A percentile compares a stretch with the other conserved stretches of the same genome.
These are phyloP conservation scores for Halocynthia roretzi DNA, from an alignment of 23 tunicate species.

Conservation along the genomic window DNA sequence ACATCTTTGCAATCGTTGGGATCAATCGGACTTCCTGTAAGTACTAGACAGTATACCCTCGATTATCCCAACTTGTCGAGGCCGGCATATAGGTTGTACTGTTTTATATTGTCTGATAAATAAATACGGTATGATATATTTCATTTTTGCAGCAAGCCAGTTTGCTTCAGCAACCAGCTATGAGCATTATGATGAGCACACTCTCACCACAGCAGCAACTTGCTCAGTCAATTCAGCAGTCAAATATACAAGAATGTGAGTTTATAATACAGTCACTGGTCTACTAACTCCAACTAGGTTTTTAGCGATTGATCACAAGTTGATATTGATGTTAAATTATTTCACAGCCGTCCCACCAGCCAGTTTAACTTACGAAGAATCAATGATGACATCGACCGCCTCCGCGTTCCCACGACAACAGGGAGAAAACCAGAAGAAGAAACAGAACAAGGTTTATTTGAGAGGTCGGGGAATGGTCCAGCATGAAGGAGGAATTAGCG, in stretches of 20 bases:
- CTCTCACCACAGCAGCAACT: not conserved
- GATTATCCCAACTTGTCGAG: no score
- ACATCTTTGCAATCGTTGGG: constrained; percentile 47
- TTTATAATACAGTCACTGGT: not conserved
- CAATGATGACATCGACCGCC: constrained; percentile 19
- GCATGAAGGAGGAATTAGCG: constrained; percentile 16
- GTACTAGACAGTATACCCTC: not conserved
- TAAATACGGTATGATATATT: not conserved
- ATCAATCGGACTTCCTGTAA: constrained; percentile 40
- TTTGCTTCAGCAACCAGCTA: constrained; percentile 16
- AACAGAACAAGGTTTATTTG: not conserved
- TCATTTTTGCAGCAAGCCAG: constrained; percentile 21
- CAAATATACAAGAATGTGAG: constrained; percentile 23
- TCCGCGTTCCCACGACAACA: constrained; percentile 12
- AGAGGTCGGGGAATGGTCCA: not conserved
- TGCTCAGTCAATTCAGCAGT: not conserved
- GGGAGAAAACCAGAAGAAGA: not conserved
- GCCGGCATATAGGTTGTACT: no score
- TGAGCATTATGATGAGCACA: constrained; percentile 18
- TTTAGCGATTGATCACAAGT: no score
- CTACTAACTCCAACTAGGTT: not conserved
- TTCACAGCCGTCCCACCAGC: constrained; percentile 4
- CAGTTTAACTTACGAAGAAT: constrained; percentile 19
- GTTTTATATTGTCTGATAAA: not conserved
- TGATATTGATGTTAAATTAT: no score